phyloP scores from a whole-genome alignment of 2,888 invertebrate genomes.

The Nezara viridula region DNA sequence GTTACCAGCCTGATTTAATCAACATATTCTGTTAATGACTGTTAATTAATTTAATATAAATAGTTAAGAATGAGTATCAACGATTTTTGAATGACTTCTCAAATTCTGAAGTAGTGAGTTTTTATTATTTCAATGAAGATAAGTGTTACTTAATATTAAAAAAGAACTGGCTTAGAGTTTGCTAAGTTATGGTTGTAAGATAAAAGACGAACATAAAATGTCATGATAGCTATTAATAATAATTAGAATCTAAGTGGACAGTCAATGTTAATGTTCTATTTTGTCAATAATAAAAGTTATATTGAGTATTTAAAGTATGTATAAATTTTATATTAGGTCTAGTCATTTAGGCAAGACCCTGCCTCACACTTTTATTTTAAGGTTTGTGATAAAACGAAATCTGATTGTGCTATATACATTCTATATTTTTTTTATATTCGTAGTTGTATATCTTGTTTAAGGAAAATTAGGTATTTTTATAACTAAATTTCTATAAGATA shows the following conservation, averaged over 20 bases:
- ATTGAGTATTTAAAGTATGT: neutral
- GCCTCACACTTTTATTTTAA: constrained; percentile 36
- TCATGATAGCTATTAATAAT: neutral
- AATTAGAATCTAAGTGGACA: neutral
- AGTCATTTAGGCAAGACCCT: constrained; percentile 35
- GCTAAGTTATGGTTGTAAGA: neutral
- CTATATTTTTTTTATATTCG: neutral
- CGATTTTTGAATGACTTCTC: neutral
- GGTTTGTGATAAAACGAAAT: constrained; percentile 15
- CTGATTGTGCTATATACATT: constrained; percentile 27
- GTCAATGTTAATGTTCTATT: neutral
- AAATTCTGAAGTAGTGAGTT: constrained; percentile 19
- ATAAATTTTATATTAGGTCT: constrained; percentile 37
- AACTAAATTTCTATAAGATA: neutral
- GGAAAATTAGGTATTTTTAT: neutral
- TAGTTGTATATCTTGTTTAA: neutral
- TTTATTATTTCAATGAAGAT: neutral
- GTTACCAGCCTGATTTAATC: neutral
- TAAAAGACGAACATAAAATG: constrained; percentile 32
- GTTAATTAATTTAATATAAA: neutral
- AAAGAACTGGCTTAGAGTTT: neutral
- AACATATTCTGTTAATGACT: neutral
- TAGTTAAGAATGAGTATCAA: neutral
- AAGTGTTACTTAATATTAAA: constrained; percentile 4
- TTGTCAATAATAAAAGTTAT: constrained; percentile 21